Conservation (phyloP, 2,113 vertebrate genomes). For the Poeciliopsis turrubarensis region DNA sequence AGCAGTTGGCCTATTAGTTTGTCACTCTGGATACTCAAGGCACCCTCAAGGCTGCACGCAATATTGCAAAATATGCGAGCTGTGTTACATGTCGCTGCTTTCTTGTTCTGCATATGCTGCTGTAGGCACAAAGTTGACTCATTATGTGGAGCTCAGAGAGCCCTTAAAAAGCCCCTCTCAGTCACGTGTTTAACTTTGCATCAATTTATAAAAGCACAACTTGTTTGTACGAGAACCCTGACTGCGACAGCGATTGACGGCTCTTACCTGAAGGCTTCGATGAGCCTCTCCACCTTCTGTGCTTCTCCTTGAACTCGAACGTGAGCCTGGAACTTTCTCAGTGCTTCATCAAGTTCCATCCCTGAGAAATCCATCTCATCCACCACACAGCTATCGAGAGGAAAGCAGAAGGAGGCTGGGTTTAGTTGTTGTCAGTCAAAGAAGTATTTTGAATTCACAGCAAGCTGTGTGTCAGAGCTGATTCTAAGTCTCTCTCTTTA, state of each 20-base stretch:
- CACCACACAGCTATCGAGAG: conserved; percentile 88
- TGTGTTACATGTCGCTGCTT: conserved; percentile 21
- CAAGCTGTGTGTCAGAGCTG: conserved; percentile 47
- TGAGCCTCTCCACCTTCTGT: conserved; percentile 98
- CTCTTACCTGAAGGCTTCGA: conserved; percentile 97
- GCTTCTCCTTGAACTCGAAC: conserved; percentile 97
- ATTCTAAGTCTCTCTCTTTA: conserved; percentile 50
- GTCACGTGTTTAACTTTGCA: conserved; percentile 37
- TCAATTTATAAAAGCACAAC: conserved; percentile 31
- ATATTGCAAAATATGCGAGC: conserved; percentile 26
- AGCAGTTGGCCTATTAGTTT: conserved; percentile 37
- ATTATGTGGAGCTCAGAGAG: conserved; percentile 30
- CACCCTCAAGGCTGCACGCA: conserved; percentile 22
- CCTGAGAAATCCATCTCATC: conserved; percentile 99
- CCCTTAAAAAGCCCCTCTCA: conserved; percentile 17
- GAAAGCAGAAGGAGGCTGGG: conserved; percentile 7
- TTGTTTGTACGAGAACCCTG: conserved; percentile 19
- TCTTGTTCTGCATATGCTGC: conserved; percentile 41
- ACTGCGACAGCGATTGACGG: conserved; percentile 33
- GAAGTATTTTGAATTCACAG: conserved; percentile 3
- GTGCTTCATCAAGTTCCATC: conserved; percentile 97
- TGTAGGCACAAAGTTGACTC: conserved; percentile 39
- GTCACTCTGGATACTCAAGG: conserved; percentile 17
- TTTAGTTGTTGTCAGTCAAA: neutral
- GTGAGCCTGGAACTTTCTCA: conserved; percentile 97